Percentiles rank a stretch among this genome's conserved stretches.
These are phyloP conservation scores for Amorpha juglandis DNA, from an alignment of 2,888 invertebrate species.

Conservation along the genomic window DNA sequence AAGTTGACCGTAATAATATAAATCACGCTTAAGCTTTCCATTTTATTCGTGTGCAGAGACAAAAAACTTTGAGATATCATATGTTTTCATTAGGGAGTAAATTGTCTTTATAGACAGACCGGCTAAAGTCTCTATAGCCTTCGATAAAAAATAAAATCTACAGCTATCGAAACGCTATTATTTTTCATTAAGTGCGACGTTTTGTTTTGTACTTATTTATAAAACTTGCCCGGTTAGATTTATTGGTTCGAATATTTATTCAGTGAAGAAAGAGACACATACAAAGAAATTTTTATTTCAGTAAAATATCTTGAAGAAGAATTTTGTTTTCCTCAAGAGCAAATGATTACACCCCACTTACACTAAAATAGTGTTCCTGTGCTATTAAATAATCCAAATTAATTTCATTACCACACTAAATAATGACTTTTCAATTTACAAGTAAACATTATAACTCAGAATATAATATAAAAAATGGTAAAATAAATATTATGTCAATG, in stretches of 20 bases:
- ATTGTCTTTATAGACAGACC: slow-evolving; percentile 22
- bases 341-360: no score
- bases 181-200: slow-evolving; percentile 9
- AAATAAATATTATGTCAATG: no score
- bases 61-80: slow-evolving; percentile 18
- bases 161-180: slow-evolving; percentile 15
- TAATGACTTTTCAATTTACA: no score
- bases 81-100: slow-evolving; percentile 16
- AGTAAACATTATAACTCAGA: no score
- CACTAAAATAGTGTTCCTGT: no score
- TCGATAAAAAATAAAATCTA: slow-evolving; percentile 19
- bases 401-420: no score
- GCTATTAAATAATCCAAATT: no score
- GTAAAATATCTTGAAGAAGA: no score
- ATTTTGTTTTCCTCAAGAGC: no score
- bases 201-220: slow-evolving; percentile 11
- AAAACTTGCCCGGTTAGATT: neutral
- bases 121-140: neutral
- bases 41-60: slow-evolving; percentile 18
- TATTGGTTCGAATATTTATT: neutral
- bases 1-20: slow-evolving; percentile 18
- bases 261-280: no score
- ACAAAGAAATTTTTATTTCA: no score
- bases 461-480: no score
- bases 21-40: slow-evolving; percentile 15